Evolutionary conservation across 2,888 invertebrate genomes (phyloP), one percentile per base, ranked within the genome.

Genomic region (Camptogramma bilineatum): DNA sequence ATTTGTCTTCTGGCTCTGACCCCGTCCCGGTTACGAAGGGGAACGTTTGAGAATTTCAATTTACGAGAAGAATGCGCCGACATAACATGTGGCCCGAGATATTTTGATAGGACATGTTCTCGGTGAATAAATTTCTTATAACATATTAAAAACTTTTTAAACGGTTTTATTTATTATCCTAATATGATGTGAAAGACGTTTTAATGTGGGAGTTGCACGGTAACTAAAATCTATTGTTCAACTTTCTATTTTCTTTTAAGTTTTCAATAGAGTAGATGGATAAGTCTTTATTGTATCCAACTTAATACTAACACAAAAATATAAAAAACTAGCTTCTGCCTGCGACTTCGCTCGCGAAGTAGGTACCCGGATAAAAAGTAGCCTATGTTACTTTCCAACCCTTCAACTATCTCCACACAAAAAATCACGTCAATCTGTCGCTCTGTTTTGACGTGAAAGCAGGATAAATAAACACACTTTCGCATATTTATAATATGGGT

Each of bases 51-150:
- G 93, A 93, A 93, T 93, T 93, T 93, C 93, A 93, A 93, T 93
- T 93, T 93, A 92, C 87, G 92, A 93, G 93, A 93, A 93, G 93
- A 93, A 93, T 93, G 93, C 87, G 93, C 90, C 93, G 88, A 92
- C 93, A 91, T 91, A 93, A 91, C 92, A 91, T 91, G 92, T 91
- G 89, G 90, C 90, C 90, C 91, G 89, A 91, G 92, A 92, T 92
- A 93, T 93, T 93, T 93, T 93, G 92, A 93, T 93, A 93, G 92
- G 91, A 91, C 91, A 93, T 92, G 91, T 89, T 90, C 90, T 86
- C 86, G 87, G 86, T 88, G 92, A 91, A 92, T 93, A 92, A 92
- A 92, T 93, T 91, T 91, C 90, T 91, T 91, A 86, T 79, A 81
- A 87, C 88, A 88, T 91, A 90, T 91, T 90, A 90, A 90, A 72